Evolutionary conservation across 2,113 vertebrate genomes (phyloP).

Genomic region (Ivindomyrus marchei): DNA sequence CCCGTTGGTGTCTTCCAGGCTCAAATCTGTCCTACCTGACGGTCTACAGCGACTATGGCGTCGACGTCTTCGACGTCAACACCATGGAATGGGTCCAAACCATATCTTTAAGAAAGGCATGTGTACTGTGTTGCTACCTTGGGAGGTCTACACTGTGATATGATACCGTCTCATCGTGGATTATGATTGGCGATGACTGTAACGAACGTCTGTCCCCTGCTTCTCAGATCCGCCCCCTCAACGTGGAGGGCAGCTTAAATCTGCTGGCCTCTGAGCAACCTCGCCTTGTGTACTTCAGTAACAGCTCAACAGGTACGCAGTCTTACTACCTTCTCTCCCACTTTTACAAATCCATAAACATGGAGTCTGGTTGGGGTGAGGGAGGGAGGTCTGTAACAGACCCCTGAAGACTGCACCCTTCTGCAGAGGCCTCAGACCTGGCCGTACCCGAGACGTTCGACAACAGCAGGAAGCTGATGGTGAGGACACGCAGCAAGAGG

Average conservation of each 20-base stretch:
- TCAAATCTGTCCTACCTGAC: conserved; percentile 82
- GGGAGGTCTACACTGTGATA: background rate
- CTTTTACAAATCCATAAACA: background rate
- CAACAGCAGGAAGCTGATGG: conserved; percentile 89
- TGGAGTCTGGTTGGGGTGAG: background rate
- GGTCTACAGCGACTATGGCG: conserved; percentile 88
- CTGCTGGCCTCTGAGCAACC: conserved; percentile 81
- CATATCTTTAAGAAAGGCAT: conserved; percentile 81
- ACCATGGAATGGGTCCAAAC: conserved; percentile 94
- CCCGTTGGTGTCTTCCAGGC: conserved; percentile 51
- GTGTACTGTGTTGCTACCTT: conserved; percentile 8
- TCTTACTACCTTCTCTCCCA: background rate
- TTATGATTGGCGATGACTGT: background rate
- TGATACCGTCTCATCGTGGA: background rate
- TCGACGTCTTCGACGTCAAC: conserved; percentile 87
- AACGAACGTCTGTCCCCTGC: background rate
- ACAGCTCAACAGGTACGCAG: conserved; percentile 69
- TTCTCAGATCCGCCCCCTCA: conserved; percentile 81
- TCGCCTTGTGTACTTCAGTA: conserved; percentile 86
- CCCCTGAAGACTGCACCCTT: background rate
- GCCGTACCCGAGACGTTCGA: conserved; percentile 85
- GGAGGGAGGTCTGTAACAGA: background rate
- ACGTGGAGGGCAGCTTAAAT: conserved; percentile 81
- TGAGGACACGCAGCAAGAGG: conserved; percentile 89
- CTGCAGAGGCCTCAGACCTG: conserved; percentile 65